These are phyloP conservation scores for Apodemus sylvaticus DNA, from an alignment of 2,113 vertebrate species.

Conservation along the genomic window DNA sequence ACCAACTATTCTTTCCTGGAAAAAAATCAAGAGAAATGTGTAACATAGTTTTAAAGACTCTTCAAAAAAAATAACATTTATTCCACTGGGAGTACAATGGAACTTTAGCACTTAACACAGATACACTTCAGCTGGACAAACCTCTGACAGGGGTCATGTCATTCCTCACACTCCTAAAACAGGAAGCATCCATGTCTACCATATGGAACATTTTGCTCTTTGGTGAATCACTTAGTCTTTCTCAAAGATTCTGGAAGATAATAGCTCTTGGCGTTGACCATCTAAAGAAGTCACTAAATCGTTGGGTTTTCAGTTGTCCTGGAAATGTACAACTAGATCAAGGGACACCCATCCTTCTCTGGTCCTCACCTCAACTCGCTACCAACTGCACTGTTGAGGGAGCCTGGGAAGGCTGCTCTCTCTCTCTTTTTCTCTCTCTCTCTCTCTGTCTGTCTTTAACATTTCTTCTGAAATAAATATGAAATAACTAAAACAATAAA, in stretches of 20 bases:
- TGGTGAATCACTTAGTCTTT: conserved; percentile 36
- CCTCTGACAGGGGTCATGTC: neutral
- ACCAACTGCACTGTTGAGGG: neutral
- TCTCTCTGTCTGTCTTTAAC: no score
- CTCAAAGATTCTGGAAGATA: conserved; percentile 21
- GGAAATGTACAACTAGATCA: neutral
- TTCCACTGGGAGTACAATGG: neutral
- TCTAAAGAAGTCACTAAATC: conserved; percentile 4
- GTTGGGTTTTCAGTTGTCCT: neutral
- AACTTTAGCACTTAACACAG: conserved; percentile 26
- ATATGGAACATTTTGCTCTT: conserved; percentile 32
- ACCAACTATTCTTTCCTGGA: conserved; percentile 1
- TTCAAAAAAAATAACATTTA: neutral
- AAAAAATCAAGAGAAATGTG: neutral
- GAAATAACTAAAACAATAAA: neutral
- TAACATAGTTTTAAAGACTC: neutral
- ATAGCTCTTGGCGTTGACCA: conserved; percentile 14
- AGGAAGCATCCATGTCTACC: neutral
- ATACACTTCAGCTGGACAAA: conserved; percentile 29
- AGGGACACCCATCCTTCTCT: neutral
- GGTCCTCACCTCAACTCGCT: neutral
- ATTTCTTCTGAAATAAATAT: conserved; percentile 5
- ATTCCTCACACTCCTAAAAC: conserved; percentile 7
- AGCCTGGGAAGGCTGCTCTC: neutral
- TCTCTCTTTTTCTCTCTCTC: neutral